phyloP scores from a whole-genome alignment of 2,797 vertebrate genomes.

The Australoheros facetus region DNA sequence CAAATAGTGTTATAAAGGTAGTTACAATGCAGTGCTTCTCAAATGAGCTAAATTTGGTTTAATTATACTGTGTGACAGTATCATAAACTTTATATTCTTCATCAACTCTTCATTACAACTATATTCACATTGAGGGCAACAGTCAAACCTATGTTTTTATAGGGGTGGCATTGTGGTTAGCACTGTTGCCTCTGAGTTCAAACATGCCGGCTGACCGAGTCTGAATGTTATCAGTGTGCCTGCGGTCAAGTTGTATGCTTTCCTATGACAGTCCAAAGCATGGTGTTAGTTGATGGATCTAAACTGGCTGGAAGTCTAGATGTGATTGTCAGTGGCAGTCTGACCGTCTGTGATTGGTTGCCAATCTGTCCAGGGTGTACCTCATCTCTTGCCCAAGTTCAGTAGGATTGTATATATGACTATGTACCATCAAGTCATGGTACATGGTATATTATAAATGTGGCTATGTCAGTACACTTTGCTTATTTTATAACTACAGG shows the following conservation, averaged over 20 bases:
- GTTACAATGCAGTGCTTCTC: background rate
- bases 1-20: background rate
- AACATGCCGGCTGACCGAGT: background rate
- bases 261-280: background rate
- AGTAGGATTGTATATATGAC: no score
- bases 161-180: background rate
- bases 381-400: background rate
- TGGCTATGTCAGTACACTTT: background rate
- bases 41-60: background rate
- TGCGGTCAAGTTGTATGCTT: background rate
- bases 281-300: background rate
- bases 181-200: background rate
- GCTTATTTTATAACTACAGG: slow-evolving; percentile 27
- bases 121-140: background rate
- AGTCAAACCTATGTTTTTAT: background rate
- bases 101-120: slow-evolving; percentile 1
- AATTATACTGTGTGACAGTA: background rate
- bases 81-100: background rate
- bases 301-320: background rate
- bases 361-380: background rate
- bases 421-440: background rate
- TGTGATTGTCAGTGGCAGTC: background rate
- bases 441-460: background rate
- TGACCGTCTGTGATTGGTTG: background rate
- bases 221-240: background rate